Percentiles rank a stretch among this genome's conserved stretches.
These are phyloP conservation scores for Girardia tigrina DNA, from an alignment of 2,888 invertebrate genomes.

Conservation along the genomic window DNA sequence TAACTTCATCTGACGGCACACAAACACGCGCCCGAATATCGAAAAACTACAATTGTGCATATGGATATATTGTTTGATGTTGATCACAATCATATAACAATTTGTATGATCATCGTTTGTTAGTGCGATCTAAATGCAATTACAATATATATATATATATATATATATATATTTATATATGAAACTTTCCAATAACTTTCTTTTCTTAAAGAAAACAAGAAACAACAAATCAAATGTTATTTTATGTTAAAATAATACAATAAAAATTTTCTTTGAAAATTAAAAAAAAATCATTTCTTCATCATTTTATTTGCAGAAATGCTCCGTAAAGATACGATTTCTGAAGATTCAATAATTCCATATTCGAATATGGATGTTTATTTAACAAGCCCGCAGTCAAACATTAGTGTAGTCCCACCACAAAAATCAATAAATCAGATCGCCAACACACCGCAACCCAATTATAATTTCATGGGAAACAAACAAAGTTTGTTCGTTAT, in stretches of 20 bases:
- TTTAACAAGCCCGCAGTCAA: conserved; percentile 11
- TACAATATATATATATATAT: too few relatives aligned
- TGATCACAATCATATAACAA: background rate
- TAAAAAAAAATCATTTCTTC: too few relatives aligned
- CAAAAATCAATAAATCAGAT: background rate
- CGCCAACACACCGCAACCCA: background rate
- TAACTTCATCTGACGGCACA: background rate
- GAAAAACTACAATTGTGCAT: conserved; percentile 20
- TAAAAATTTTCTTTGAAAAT: too few relatives aligned
- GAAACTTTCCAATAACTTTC: too few relatives aligned
- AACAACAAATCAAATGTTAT: too few relatives aligned
- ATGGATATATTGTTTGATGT: background rate
- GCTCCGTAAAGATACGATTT: conserved; percentile 1
- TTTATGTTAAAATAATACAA: too few relatives aligned
- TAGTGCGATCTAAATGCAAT: background rate
- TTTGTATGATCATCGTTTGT: background rate
- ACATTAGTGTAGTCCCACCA: background rate
- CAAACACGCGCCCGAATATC: conserved; percentile 13
- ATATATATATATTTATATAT: too few relatives aligned
- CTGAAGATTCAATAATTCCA: background rate
- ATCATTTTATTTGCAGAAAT: background rate
- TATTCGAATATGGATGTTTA: conserved; percentile 11
- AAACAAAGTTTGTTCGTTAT: background rate
- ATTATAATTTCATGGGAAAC: background rate
- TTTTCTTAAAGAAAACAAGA: too few relatives aligned